Evolutionary conservation across 2,113 vertebrate genomes (phyloP), one percentile per base, ranked within the genome.

Genomic region (mouse (Mus musculus)): DNA sequence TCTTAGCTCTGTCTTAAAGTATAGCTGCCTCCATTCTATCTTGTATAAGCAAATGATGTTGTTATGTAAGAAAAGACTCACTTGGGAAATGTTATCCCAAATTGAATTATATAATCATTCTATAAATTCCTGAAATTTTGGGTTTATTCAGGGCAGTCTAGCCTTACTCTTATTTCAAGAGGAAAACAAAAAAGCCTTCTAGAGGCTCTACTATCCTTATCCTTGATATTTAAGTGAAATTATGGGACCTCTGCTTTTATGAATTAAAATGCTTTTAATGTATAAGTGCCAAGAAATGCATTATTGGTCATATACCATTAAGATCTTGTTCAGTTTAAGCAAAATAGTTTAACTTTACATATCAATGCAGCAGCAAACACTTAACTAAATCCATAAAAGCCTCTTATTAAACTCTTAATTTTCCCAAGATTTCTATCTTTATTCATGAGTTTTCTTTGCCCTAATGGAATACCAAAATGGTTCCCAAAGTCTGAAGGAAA

Each of bases 331-430:
- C 86, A 95, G 78, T 89, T 89, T 90, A 97, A 92, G 56, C 95
- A 91, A 95, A 95, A 97, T 86, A 96, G 78, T 73, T 96, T 94
- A 94, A 93, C 94, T 97, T 97, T 94, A 93, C 93, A 95, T 81
- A 96, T 93, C 76, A 93, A 96, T 76, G 39, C 54, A 95, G 76
- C 61, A 96, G 71, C 72, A 97, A 97, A 94, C 82, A 90, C 17
- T 93, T 56, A 94, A 96, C 36, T 39, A 82, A 82, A 93, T 82
- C 56, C 84, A 96, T 88, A 95, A 95, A 94, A 96, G 46, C 52
- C 69, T 97, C 78, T 91, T 97, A 97, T 84, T 96, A 97, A 91
- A 96, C 46, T 95, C 71, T 59, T 94, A 91, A 96, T 96, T 97
- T 97, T 92, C 86, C 76, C 93, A 75, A 97, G 80, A 93, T 84